phyloP scores from a whole-genome alignment of 2,113 vertebrate species.

The Cariama cristata region DNA sequence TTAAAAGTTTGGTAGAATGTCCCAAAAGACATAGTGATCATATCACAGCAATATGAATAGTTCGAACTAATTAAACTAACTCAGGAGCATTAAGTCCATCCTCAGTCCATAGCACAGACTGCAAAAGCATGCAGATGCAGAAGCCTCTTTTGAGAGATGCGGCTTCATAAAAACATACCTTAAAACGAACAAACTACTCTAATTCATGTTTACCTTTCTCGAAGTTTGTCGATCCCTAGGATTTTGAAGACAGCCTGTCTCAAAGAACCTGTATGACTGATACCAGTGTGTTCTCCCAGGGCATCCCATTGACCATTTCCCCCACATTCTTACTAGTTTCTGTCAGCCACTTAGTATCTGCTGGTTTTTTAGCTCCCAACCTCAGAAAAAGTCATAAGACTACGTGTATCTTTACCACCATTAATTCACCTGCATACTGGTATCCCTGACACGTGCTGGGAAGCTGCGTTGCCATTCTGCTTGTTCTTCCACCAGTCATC shows the following conservation, averaged over 20 bases:
- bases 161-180: neutral
- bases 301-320: neutral
- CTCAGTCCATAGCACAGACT: neutral
- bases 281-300: neutral
- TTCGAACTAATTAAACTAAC: neutral
- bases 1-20: neutral
- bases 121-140: neutral
- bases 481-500: neutral
- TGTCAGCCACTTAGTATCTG: neutral
- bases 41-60: neutral
- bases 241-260: neutral
- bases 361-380: accelerated
- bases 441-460: neutral
- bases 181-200: neutral
- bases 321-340: neutral
- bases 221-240: neutral
- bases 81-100: neutral
- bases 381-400: neutral
- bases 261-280: neutral
- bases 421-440: neutral
- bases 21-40: neutral
- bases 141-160: neutral
- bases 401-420: neutral
- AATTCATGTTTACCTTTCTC: neutral
- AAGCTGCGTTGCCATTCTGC: neutral